Base-by-base conservation (phyloP, 35 echinoderm and acorn worm genomes). In the Stichopus chloronotus region DNA sequence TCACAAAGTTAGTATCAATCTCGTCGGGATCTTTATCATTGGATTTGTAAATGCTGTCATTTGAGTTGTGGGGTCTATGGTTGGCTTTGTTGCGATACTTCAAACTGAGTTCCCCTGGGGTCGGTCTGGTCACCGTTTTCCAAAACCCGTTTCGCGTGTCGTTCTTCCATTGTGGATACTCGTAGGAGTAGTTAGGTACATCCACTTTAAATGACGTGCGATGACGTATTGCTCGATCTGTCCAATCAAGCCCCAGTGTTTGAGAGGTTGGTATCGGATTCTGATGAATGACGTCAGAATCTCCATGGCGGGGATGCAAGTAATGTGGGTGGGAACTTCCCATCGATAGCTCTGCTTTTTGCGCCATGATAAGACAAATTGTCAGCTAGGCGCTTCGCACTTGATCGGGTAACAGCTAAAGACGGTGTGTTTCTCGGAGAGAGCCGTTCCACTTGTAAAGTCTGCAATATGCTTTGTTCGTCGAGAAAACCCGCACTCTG, bases 61-160 rank as follows among this genome's bases (percentile, higher is more conserved):
- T 10, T 12, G 12, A 20, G 7, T 55, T n/a, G 6, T 20, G 25
- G 14, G 13, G 7, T 13, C 6, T 16, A 7, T 83, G 25, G 8
- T 56, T 83, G 6, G 9, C 11, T 16, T 83, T 83, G 13, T 83
- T 52, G 11, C 61, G 61, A 56, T 83, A 83, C 55, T 83, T 83
- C 19, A 83, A 56, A 56, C 80, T 83, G 6, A 83, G 0, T 56
- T 83, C 80, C 55, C 80, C 80, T 55, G 80, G 80, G 14, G 80
- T 83, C 55, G 80, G 80, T 55, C 80, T 83, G 43, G 80, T 83
- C 10, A 56, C 80, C n/a, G 80, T 83, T 83, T 83, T 83, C 80
- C 80, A 83, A 57, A 83, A 83, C 4, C 80, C 80, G 55, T 52
- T 83, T 5, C 80, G 52, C 4, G 0, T 20, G 25, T 83, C 80